These are phyloP conservation scores for Motacilla alba DNA, from an alignment of 2,113 vertebrate species.

Conservation along the genomic window DNA sequence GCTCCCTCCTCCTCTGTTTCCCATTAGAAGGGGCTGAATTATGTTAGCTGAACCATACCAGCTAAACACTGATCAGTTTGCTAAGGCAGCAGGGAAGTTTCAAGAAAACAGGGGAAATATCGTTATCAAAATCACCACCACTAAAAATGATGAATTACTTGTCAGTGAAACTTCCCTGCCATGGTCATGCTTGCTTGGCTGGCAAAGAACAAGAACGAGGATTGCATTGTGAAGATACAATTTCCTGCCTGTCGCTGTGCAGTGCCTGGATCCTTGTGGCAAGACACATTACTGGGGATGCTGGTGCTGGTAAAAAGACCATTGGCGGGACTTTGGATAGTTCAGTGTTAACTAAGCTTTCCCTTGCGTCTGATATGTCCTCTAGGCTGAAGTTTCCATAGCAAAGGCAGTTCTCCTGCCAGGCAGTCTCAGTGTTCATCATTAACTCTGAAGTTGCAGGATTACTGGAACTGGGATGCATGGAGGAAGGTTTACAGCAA, in stretches of 20 bases:
- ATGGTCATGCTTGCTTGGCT: neutral
- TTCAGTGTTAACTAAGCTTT: neutral
- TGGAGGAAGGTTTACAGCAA: neutral
- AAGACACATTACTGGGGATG: neutral
- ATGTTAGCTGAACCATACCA: neutral
- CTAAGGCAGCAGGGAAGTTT: neutral
- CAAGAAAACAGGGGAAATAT: neutral
- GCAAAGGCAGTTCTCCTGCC: neutral
- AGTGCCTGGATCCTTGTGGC: neutral
- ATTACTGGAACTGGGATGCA: neutral
- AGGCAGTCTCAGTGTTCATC: neutral
- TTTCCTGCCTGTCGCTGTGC: neutral
- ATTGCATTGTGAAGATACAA: neutral
- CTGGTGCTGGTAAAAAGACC: neutral
- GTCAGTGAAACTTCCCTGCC: neutral
- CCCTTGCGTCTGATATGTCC: neutral
- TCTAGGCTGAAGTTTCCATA: neutral
- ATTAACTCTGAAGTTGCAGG: neutral
- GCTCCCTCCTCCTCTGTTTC: neutral
- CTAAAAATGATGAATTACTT: constrained; percentile 40
- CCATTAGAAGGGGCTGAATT: neutral
- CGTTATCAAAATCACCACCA: neutral
- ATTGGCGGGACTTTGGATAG: neutral
- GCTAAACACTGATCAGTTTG: neutral
- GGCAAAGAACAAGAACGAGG: neutral